These are phyloP conservation scores for Melanophora roralis DNA, from an alignment of 2,888 invertebrate genomes.

Conservation along the genomic window DNA sequence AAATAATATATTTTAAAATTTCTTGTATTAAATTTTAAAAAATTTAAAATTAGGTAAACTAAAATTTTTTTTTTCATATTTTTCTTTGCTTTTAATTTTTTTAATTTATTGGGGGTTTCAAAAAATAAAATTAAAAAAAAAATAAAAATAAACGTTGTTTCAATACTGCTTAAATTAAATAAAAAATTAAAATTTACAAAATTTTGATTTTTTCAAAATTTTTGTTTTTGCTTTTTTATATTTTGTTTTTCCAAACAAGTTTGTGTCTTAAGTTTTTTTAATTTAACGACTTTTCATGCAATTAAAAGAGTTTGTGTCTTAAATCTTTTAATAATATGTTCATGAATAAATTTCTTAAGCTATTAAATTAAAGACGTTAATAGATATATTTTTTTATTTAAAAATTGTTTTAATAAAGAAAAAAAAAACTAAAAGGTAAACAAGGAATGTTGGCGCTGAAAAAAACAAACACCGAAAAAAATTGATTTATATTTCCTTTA, in stretches of 20 bases:
- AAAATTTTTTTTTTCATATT: too few relatives aligned
- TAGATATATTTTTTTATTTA: conserved; percentile 1
- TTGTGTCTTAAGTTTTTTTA: conserved; percentile 39
- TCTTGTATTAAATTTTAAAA: too few relatives aligned
- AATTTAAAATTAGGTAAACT: too few relatives aligned
- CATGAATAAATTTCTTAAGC: not conserved
- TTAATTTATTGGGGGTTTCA: too few relatives aligned
- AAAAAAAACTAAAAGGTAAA: not conserved
- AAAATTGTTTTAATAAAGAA: too few relatives aligned
- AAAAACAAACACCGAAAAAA: conserved; percentile 20
- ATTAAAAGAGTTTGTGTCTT: conserved; percentile 51
- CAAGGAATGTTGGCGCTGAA: conserved; percentile 15
- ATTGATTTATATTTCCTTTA: conserved; percentile 62
- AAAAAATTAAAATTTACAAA: too few relatives aligned
- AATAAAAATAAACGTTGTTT: too few relatives aligned
- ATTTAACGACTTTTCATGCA: not conserved
- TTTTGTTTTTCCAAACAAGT: not conserved
- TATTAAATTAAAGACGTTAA: too few relatives aligned
- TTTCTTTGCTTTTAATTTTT: too few relatives aligned
- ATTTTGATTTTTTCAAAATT: not conserved
- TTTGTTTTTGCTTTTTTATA: not conserved
- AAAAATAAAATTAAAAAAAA: too few relatives aligned
- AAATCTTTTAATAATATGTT: conserved; percentile 54
- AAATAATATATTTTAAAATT: not conserved
- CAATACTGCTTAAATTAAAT: too few relatives aligned